Conservation (phyloP, 2,888 invertebrate species). For the Erebia palarica region DNA sequence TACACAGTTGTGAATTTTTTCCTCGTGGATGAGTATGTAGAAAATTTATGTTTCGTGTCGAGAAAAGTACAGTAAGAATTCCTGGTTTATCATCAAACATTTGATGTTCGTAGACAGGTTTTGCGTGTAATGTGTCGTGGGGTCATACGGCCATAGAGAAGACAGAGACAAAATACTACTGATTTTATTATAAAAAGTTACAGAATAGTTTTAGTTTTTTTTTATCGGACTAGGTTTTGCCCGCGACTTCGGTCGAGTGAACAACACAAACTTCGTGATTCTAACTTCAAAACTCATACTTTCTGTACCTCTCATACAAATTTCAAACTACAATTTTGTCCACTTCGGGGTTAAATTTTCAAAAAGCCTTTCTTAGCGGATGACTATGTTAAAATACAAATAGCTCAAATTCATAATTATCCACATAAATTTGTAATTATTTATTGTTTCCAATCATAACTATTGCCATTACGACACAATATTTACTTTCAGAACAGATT, state of each 20-base stretch:
- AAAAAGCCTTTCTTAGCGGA: too few relatives aligned
- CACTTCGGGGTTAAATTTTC: too few relatives aligned
- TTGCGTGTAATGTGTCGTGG: neutral
- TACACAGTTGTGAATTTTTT: too few relatives aligned
- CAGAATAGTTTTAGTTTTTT: too few relatives aligned
- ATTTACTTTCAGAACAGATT: neutral
- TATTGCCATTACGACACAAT: slow-evolving; percentile 5
- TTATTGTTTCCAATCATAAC: slow-evolving; percentile 10
- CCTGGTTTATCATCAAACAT: slow-evolving; percentile 9
- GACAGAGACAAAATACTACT: neutral
- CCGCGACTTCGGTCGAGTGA: too few relatives aligned
- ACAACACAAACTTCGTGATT: too few relatives aligned
- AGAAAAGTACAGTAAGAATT: slow-evolving; percentile 17
- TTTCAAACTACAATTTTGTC: too few relatives aligned
- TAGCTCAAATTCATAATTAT: neutral
- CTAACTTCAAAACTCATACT: too few relatives aligned
- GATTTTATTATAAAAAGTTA: too few relatives aligned
- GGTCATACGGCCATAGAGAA: neutral
- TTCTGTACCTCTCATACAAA: too few relatives aligned
- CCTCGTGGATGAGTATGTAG: neutral
- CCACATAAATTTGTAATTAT: slow-evolving; percentile 6
- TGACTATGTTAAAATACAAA: too few relatives aligned
- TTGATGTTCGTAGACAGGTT: slow-evolving; percentile 16
- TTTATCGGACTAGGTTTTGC: too few relatives aligned
- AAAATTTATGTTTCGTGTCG: slow-evolving; percentile 1